Percentiles rank a stretch among this genome's conserved stretches.
phyloP scores from a whole-genome alignment of 2,113 vertebrate species.

The Brachyhypopomus gauderio region DNA sequence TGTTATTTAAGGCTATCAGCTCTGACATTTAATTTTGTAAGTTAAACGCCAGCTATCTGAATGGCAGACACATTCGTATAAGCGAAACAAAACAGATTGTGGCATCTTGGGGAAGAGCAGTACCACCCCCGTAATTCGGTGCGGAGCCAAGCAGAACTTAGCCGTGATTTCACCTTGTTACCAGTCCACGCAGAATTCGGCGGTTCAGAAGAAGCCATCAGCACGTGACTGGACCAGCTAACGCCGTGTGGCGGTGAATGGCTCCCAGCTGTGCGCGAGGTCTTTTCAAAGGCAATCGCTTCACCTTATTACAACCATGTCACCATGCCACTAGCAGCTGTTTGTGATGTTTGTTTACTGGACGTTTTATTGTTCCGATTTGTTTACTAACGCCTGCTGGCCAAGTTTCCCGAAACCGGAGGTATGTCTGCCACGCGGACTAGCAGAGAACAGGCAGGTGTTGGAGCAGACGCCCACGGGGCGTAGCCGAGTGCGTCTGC shows the following conservation, averaged over 20 bases:
- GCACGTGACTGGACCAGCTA: too few relatives aligned
- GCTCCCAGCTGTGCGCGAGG: too few relatives aligned
- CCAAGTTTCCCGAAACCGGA: not conserved
- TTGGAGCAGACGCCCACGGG: constrained; percentile 17
- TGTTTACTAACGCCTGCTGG: not conserved
- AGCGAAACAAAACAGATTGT: not conserved
- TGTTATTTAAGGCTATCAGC: constrained; percentile 38
- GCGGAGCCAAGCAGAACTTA: not conserved
- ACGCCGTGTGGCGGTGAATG: too few relatives aligned
- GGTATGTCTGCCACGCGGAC: constrained; percentile 22
- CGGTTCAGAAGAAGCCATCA: too few relatives aligned
- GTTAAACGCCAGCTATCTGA: constrained; percentile 4
- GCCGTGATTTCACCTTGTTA: not conserved
- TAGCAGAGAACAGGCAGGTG: constrained; percentile 27
- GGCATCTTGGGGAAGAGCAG: not conserved
- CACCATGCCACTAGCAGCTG: too few relatives aligned
- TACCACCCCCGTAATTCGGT: not conserved
- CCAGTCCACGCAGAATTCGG: too few relatives aligned
- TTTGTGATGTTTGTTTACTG: too few relatives aligned
- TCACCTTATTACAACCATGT: too few relatives aligned
- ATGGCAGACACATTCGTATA: not conserved
- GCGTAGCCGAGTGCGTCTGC: not conserved
- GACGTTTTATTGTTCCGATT: too few relatives aligned
- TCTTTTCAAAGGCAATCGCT: too few relatives aligned
- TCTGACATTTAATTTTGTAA: constrained; percentile 48